Base-by-base conservation (phyloP, 2,113 vertebrate species). In the Enhydra lutris region DNA sequence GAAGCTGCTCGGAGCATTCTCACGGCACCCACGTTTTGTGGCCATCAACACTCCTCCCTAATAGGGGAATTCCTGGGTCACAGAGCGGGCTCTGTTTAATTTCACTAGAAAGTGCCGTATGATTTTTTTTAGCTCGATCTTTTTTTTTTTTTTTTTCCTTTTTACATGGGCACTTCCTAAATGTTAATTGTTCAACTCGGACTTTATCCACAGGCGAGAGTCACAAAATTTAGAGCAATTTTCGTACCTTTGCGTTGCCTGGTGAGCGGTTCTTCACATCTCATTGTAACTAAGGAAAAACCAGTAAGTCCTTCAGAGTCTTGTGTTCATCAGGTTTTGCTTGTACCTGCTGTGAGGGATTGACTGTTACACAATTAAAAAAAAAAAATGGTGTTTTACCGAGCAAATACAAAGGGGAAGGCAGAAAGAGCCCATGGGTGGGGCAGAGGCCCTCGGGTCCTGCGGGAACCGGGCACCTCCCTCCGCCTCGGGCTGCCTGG, bases 401-500 rank as follows among this genome's bases (percentile, higher is more conserved):
- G 63, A 31, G 73, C 20, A 83, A 36, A 15, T 7, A 21, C 13
- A 26, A 31, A 13, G 0, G 11, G 45, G 73, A 59, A 39, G 82
- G 39, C 63, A 18, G 71, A 34, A 59, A 29, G 18, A n/a, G 31
- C 7, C 45, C 1, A 36, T 0, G 17, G 6, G 15, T 8, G 8
- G 36, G 26, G 71, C 24, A 7, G 36, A 61, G 55, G 20, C 6
- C 20, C 18, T 21, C 17, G 0, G 6, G 15, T 18, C 55, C 13
- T 24, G 10, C 31, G 1, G 1, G 8, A 15, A 65, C 39, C 34
- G 1, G 2, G 18, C 31, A 3, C 31, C 0, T 8, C 20, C 9
- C 0, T 0, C 71, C 23, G 88, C 63, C 61, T 97, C 45, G 59
- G 52, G 91, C 98, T 98, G 98, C 88, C 98, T 98, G 94, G 98